Evolutionary conservation across 92 coral and sea anemone genomes (phyloP).

Genomic region (Bergia sp.): DNA sequence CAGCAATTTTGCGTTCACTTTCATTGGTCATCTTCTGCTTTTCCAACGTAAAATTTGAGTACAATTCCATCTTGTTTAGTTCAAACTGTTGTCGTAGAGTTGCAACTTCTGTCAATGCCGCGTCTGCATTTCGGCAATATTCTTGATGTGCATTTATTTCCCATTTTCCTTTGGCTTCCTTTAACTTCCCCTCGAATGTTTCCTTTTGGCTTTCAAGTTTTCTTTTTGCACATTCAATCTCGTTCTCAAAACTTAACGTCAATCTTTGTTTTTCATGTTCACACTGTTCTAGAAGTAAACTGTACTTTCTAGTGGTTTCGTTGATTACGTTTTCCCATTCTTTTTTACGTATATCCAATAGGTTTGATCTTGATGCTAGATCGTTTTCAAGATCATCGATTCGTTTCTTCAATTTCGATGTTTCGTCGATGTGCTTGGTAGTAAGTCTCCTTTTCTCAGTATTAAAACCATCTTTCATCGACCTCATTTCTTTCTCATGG

Average conservation of each 20-base stretch:
- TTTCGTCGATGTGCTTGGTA: conserved; percentile 5
- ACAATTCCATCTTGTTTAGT: not conserved
- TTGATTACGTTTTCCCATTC: conserved; percentile 31
- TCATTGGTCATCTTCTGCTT: not conserved
- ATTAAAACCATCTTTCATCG: not conserved
- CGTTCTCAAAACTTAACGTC: not conserved
- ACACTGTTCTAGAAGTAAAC: not conserved
- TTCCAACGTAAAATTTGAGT: conserved; percentile 4
- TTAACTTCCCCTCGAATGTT: not conserved
- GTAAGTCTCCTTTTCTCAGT: not conserved
- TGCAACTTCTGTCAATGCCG: not conserved
- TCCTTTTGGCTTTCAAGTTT: not conserved
- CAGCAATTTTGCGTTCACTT: conserved; percentile 1
- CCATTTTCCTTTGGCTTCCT: not conserved
- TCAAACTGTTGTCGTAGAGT: conserved; percentile 11
- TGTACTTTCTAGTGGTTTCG: conserved; percentile 8
- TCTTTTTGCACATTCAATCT: not conserved
- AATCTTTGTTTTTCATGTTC: not conserved
- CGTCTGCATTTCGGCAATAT: conserved; percentile 3
- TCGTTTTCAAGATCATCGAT: conserved; percentile 29
- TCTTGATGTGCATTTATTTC: conserved; percentile 4
- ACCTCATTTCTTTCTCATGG: not conserved
- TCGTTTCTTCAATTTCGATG: not conserved
- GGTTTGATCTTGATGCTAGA: not conserved
- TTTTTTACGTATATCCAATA: conserved; percentile 25